Base-by-base conservation (phyloP, 2,888 invertebrate species). In the Ennomos quercinarius region DNA sequence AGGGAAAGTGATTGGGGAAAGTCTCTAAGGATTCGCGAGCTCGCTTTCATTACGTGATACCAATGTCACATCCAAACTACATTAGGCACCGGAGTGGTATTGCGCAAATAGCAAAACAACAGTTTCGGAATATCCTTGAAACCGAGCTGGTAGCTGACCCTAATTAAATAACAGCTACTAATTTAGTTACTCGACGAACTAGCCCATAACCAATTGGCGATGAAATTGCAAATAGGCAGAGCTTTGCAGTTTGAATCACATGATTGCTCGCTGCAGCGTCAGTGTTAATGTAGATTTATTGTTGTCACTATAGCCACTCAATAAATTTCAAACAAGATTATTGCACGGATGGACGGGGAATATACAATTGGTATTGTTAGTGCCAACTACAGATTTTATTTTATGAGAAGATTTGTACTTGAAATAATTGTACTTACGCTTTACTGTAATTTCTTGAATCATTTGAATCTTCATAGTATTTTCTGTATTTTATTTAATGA, bases 1-100 rank as follows among this genome's bases (percentile, higher is more conserved):
- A 72, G 71, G 76, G 89, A 91, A 89, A 90, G 90, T 87, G 88
- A 90, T 85, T 79, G 80, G 87, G 83, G 90, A 91, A 91, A 90
- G 90, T 87, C 78, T 84, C 81, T 58, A 84, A 87, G 90, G 89
- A 90, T 83, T 88, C 79, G 79, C 80, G 75, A 82, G 78, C 64
- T 77, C 76, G 72, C 78, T 81, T 82, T 80, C 80, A 77, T 84
- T 83, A 81, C 78, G 80, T 81, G 81, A 74, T 55, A 67, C 68
- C 71, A 76, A 76, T 81, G 65, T 78, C 66, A 72, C 68, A 75
- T 64, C 64, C 61, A 57, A 70, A 69, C 57, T 66, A 60, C 56
- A 61, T 63, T 61, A 63, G 10, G 38, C 10, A 36, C 34, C 6
- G 39, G 40, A 34, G 35, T 27, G 27, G 27, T 27, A 2, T 12